Conservation (phyloP, 1,140 invertebrate species). For the Capitella teleta region DNA sequence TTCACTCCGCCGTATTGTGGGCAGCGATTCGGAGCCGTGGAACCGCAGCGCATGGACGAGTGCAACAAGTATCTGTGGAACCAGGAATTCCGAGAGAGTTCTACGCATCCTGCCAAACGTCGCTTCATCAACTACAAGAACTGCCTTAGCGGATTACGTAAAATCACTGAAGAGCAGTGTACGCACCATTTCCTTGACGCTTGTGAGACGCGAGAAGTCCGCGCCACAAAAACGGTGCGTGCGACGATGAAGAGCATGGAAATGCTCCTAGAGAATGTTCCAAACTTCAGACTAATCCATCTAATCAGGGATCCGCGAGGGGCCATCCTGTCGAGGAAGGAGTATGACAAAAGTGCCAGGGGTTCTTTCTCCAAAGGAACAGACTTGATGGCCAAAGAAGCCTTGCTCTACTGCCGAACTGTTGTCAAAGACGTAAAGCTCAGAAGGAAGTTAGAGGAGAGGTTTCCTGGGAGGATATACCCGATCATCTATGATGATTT, state of each 20-base stretch:
- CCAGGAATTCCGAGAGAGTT: too few relatives aligned
- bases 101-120: too few relatives aligned
- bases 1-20: too few relatives aligned
- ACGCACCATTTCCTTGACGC: too few relatives aligned
- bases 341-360: not conserved
- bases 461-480: not conserved
- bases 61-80: too few relatives aligned
- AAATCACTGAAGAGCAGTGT: too few relatives aligned
- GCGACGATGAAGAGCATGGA: not conserved
- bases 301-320: constrained; percentile 8
- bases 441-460: not conserved
- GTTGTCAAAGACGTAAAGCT: constrained; percentile 1
- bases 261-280: not conserved
- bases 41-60: too few relatives aligned
- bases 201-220: too few relatives aligned
- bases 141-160: too few relatives aligned
- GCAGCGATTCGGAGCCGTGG: too few relatives aligned
- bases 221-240: constrained; percentile 3
- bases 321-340: not conserved
- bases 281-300: constrained; percentile 7
- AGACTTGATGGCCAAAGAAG: not conserved
- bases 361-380: not conserved
- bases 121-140: too few relatives aligned
- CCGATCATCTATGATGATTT: constrained; percentile 6
- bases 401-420: constrained; percentile 1